phyloP scores from a whole-genome alignment of 2,113 vertebrate species.

The Falco punctatus region DNA sequence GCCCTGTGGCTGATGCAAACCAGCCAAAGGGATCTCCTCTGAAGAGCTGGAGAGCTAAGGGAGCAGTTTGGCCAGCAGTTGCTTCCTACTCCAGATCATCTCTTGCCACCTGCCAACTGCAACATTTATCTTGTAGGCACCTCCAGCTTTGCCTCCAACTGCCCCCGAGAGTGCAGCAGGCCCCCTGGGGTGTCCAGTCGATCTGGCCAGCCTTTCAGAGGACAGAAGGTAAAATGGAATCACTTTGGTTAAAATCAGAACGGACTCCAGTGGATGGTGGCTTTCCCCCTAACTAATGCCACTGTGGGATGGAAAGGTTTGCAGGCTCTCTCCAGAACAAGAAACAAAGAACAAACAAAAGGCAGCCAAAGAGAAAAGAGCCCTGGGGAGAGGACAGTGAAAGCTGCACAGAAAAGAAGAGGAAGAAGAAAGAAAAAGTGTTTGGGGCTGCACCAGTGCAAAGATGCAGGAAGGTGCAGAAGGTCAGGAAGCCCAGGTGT shows the following conservation, averaged over 20 bases:
- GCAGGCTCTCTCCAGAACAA: not conserved
- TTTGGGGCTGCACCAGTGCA: rapidly evolving
- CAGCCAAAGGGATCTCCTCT: not conserved
- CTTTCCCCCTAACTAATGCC: not conserved
- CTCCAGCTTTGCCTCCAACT: not conserved
- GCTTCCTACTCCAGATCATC: rapidly evolving
- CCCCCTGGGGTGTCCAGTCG: rapidly evolving
- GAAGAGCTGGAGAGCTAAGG: too few relatives aligned
- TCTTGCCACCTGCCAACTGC: too few relatives aligned
- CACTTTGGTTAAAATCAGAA: too few relatives aligned
- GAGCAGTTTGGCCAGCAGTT: not conserved
- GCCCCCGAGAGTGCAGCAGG: rapidly evolving
- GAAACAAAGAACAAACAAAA: not conserved
- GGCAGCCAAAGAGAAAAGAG: not conserved
- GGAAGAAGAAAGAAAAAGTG: not conserved
- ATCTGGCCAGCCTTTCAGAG: not conserved
- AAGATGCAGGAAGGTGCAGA: not conserved
- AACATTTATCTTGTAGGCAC: not conserved
- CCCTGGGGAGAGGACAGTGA: not conserved
- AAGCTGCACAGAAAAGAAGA: not conserved
- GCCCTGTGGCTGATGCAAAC: not conserved
- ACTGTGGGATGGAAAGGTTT: not conserved
- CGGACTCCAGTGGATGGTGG: too few relatives aligned
- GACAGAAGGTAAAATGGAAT: not conserved
- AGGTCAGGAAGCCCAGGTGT: too few relatives aligned